phyloP scores from a whole-genome alignment of 2,113 vertebrate genomes.

The Esox niger region DNA sequence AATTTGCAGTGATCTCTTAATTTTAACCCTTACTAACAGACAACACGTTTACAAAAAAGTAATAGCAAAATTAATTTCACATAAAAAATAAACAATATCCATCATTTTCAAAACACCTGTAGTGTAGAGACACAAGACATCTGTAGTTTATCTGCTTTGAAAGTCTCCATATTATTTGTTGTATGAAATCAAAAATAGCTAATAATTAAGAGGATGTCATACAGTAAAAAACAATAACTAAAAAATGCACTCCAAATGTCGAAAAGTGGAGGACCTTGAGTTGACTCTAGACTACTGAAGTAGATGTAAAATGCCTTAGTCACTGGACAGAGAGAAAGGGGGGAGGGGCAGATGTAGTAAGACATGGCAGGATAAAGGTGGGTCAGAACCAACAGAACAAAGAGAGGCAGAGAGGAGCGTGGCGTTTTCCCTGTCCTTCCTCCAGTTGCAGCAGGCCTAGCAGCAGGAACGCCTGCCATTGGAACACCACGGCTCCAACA shows the following conservation, averaged over 20 bases:
- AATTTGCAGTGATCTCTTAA: no score
- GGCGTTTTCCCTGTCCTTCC: constrained; percentile 42
- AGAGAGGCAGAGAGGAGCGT: constrained; percentile 11
- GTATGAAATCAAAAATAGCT: constrained; percentile 25
- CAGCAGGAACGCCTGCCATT: neutral
- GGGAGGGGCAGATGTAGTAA: constrained; percentile 24
- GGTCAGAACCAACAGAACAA: constrained; percentile 26
- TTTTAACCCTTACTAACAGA: no score
- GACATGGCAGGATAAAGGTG: constrained; percentile 23
- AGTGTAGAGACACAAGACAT: constrained; percentile 24
- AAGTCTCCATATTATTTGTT: constrained; percentile 21
- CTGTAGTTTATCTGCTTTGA: neutral
- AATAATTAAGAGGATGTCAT: neutral
- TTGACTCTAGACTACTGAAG: constrained; percentile 2
- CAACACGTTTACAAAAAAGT: constrained; percentile 33
- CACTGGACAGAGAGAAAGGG: constrained; percentile 24
- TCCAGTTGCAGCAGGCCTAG: constrained; percentile 25
- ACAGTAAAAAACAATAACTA: constrained; percentile 23
- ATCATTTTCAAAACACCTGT: no score
- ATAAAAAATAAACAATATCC: constrained; percentile 6
- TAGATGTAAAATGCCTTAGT: constrained; percentile 23
- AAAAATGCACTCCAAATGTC: constrained; percentile 27
- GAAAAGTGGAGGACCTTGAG: constrained; percentile 36
- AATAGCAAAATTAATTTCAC: constrained; percentile 14
- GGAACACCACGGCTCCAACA: constrained; percentile 38